phyloP scores from a whole-genome alignment of 35 echinoderm and acorn worm genomes.

The Lytechinus variegatus region DNA sequence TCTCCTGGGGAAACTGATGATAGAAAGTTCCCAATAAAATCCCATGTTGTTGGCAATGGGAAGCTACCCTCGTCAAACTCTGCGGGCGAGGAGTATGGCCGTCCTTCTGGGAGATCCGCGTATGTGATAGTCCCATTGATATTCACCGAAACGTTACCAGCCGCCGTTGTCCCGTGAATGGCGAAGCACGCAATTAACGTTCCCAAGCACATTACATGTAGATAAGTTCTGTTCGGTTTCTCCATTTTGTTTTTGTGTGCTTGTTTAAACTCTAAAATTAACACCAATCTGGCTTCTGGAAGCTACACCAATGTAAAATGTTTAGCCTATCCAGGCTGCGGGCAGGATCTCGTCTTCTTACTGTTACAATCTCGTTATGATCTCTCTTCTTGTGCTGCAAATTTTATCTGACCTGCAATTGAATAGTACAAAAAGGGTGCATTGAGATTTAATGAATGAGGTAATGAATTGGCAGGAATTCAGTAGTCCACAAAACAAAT shows the following conservation, averaged over 20 bases:
- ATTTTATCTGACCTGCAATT: too few relatives aligned
- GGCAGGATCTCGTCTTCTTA: neutral
- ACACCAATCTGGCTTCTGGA: neutral
- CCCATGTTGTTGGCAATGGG: constrained; percentile 64
- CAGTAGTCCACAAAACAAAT: neutral
- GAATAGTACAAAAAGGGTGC: too few relatives aligned
- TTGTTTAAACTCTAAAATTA: neutral
- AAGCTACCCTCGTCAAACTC: constrained; percentile 56
- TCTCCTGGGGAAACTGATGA: constrained; percentile 54
- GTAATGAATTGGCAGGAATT: too few relatives aligned
- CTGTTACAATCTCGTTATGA: neutral
- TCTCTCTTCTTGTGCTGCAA: neutral
- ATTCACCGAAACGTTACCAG: constrained; percentile 24
- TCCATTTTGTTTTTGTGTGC: neutral
- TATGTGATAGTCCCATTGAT: constrained; percentile 62
- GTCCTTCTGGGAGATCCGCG: constrained; percentile 49
- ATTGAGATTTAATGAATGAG: too few relatives aligned
- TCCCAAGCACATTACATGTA: neutral
- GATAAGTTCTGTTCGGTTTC: neutral
- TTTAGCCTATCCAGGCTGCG: neutral
- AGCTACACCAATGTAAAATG: neutral
- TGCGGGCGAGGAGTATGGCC: neutral
- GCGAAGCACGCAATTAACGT: neutral
- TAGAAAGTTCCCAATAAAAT: constrained; percentile 56
- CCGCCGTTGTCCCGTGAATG: neutral